A percentile compares a stretch with the other conserved stretches of the same genome.
phyloP scores from a whole-genome alignment of 2,888 invertebrate genomes.

The Perizoma affinitatum region DNA sequence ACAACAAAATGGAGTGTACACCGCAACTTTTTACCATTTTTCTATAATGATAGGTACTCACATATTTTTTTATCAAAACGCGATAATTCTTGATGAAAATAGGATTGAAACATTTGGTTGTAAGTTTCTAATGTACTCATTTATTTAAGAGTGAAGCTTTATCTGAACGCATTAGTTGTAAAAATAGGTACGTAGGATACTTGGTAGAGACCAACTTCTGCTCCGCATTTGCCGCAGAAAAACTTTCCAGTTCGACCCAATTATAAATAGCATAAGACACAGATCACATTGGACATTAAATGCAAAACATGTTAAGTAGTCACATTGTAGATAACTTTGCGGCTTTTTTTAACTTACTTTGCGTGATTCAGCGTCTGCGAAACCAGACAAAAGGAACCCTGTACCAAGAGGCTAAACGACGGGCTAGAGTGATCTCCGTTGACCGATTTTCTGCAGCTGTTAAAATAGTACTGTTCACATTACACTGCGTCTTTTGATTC shows the following conservation, averaged over 20 bases:
- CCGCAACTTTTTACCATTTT: too few species aligned
- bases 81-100: too few species aligned
- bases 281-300: constrained; percentile 41
- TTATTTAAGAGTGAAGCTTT: not conserved
- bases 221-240: constrained; percentile 2
- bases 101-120: too few species aligned
- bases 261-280: constrained; percentile 39
- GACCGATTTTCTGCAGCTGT: too few species aligned
- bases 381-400: constrained; percentile 51
- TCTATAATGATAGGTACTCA: too few species aligned
- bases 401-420: constrained; percentile 40
- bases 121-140: too few species aligned
- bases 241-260: constrained; percentile 33
- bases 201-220: too few species aligned
- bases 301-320: constrained; percentile 27
- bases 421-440: too few species aligned
- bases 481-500: too few species aligned
- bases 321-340: constrained; percentile 39
- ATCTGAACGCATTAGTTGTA: not conserved
- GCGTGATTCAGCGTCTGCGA: constrained; percentile 67
- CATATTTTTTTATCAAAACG: too few species aligned
- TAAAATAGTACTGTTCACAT: too few species aligned
- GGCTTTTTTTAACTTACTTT: constrained; percentile 33
- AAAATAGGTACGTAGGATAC: not conserved
- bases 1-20: too few species aligned